Base-by-base conservation (phyloP, 2,113 vertebrate genomes). In the Notarius quadriscutis region DNA sequence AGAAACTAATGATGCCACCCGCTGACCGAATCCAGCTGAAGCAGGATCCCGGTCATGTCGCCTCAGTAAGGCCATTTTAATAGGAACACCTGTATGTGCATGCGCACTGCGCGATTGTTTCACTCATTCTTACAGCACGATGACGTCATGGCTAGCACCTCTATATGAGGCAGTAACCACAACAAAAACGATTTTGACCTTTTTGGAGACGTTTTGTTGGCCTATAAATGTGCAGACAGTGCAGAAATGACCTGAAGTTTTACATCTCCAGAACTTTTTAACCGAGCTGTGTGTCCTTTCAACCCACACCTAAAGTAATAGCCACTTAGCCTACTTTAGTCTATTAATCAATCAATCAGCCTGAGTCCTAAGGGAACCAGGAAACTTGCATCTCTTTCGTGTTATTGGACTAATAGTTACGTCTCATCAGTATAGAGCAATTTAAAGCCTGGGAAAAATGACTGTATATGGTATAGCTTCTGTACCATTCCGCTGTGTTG, bases 291-390 rank as follows among this genome's bases (percentile, higher is more conserved):
- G 57, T 22, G 18, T 86, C 30, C 58, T 84, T 50, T 87, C 83
- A 86, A 34, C 25, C 34, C 14, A 55, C 81, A 17, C 11, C 4
- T 80, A 67, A 67, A 88, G 79, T 88, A 71, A 91, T 63, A 91
- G 67, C 84, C 85, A 15, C 22, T 50, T 50, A 75, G 8, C 17
- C 30, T 72, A 81, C 50, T 53, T 86, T 87, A 89, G 67, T 41
- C 22, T 83, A 65, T n/a, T 22, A 50, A 85, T 90, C 87, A 50
- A 85, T 90, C 87, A 74, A 84, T 89, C 79, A 63, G 57, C 20
- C 74, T 25, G 55, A 81, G n/a, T 53, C 22, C 72, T n/a, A 18
- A 74, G 22, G 80, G 48, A 55, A 71, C 34, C 34, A 67, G 27
- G 41, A 50, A 71, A 20, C 7, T 51, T 84, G 57, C 25, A 17